Evolutionary conservation across 2,113 vertebrate genomes (phyloP).

Genomic region (Sapajus apella): DNA sequence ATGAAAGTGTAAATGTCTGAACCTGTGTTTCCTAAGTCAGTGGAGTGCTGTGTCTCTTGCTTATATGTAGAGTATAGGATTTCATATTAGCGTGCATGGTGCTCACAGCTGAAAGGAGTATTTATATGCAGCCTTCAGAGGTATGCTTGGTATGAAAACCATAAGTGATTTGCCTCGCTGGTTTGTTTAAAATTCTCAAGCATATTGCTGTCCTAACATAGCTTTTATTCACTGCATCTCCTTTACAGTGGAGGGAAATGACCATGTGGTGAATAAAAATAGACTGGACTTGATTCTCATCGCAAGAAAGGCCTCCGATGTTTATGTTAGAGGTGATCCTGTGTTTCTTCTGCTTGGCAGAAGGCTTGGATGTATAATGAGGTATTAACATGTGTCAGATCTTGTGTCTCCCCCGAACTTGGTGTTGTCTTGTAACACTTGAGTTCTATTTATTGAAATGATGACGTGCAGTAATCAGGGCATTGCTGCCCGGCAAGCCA

Average conservation of each 20-base stretch:
- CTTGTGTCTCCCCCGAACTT: not conserved
- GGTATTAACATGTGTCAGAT: not conserved
- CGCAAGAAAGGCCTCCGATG: not conserved
- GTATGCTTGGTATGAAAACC: conserved; percentile 69
- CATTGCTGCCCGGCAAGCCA: not conserved
- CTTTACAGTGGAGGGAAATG: not conserved
- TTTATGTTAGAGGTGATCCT: conserved; percentile 12
- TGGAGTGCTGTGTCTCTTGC: not conserved
- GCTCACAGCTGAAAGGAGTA: conserved; percentile 43
- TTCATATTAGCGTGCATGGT: not conserved
- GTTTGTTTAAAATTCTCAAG: conserved; percentile 66
- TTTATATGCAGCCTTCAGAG: conserved; percentile 53
- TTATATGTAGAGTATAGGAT: not conserved
- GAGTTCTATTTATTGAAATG: conserved; percentile 41
- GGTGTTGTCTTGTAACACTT: not conserved
- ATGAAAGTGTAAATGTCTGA: not conserved
- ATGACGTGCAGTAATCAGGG: not conserved
- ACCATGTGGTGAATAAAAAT: conserved; percentile 44
- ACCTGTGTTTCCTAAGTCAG: not conserved
- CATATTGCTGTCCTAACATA: conserved; percentile 16
- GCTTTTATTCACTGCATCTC: conserved; percentile 27
- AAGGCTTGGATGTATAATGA: not conserved
- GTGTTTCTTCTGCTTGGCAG: not conserved
- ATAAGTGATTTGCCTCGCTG: conserved; percentile 50
- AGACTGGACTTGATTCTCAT: not conserved